Evolutionary conservation across 1,140 invertebrate genomes (phyloP).

Genomic region (Pogonognathellus flavescens): DNA sequence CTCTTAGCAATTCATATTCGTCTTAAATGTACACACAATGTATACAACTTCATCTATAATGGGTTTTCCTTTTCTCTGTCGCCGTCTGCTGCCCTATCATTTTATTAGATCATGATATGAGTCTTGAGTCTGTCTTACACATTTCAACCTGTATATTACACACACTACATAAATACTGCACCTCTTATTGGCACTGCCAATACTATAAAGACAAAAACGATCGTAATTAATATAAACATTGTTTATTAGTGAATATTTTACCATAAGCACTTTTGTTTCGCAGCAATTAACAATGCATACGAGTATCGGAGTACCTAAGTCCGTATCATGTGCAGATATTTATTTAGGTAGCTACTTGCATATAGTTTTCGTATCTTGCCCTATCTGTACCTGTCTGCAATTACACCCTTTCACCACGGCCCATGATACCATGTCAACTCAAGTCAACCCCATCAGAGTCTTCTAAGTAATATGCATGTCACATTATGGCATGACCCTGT

Average conservation of each 20-base stretch:
- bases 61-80: not conserved
- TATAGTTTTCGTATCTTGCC: not conserved
- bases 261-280: not conserved
- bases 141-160: not conserved
- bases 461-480: conserved; percentile 2
- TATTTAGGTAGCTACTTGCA: too few species aligned
- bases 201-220: too few species aligned
- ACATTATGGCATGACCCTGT: conserved; percentile 22
- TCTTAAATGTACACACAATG: not conserved
- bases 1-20: not conserved
- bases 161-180: too few species aligned
- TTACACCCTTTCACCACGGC: conserved; percentile 29
- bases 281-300: not conserved
- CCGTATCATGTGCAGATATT: too few species aligned
- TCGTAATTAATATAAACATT: conserved; percentile 6
- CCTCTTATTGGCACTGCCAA: too few species aligned
- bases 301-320: too few species aligned
- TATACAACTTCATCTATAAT: not conserved
- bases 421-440: conserved; percentile 22
- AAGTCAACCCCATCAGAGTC: conserved; percentile 17
- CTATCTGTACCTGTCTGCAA: not conserved
- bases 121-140: too few species aligned
- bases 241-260: not conserved
- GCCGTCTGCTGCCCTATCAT: conserved; percentile 21
- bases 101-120: conserved; percentile 7